Evolutionary conservation across 2,888 invertebrate species (phyloP).

Genomic region (Cyaniris semiargus): DNA sequence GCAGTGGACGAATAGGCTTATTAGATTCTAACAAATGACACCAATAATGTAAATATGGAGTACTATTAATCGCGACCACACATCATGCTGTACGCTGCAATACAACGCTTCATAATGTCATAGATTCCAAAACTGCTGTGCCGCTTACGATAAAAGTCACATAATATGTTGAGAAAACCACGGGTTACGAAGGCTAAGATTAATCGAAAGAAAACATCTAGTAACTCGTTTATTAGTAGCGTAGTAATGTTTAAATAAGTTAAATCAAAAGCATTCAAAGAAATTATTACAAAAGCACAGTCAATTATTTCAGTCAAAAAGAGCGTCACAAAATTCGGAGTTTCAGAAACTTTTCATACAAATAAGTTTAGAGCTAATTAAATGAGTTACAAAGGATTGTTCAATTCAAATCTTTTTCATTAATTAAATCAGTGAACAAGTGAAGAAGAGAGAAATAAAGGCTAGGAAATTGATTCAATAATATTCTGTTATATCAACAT

Average conservation of each 20-base stretch:
- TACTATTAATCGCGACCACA: too few species aligned
- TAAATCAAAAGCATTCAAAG: neutral
- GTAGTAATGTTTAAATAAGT: neutral
- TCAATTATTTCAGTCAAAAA: neutral
- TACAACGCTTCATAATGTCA: too few species aligned
- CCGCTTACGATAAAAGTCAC: too few species aligned
- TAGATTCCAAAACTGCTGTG: too few species aligned
- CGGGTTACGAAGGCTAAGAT: too few species aligned
- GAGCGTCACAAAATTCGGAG: neutral
- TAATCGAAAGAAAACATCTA: too few species aligned
- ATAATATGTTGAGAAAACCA: too few species aligned
- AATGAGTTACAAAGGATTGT: neutral
- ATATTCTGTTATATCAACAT: neutral
- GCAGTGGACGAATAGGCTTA: too few species aligned
- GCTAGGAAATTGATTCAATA: neutral
- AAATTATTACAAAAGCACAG: neutral
- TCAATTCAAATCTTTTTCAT: neutral
- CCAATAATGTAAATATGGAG: too few species aligned
- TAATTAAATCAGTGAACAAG: constrained; percentile 9
- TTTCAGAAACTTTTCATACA: constrained; percentile 13
- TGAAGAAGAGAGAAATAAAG: constrained; percentile 8
- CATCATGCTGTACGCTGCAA: too few species aligned
- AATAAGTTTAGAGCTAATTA: neutral
- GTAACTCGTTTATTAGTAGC: neutral
- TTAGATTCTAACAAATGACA: too few species aligned